Conservation (phyloP, 2,888 invertebrate species). For the Protophormia terraenovae region DNA sequence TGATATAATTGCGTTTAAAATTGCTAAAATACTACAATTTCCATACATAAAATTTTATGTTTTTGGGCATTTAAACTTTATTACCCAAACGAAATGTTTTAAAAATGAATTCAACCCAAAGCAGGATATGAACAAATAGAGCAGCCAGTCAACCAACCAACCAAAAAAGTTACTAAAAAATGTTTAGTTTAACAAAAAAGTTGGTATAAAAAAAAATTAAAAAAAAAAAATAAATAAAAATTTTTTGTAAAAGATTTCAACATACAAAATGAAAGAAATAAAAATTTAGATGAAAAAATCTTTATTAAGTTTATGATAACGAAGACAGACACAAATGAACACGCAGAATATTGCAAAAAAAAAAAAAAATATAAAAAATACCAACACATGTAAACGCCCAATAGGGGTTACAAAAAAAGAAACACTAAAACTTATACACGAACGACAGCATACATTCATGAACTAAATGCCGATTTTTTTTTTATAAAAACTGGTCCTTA, state of each 20-base stretch:
- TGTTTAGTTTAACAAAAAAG: not conserved
- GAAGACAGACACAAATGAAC: not conserved
- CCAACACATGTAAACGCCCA: not conserved
- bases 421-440: not conserved
- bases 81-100: slow-evolving; percentile 33
- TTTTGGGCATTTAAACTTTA: slow-evolving; percentile 57
- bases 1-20: slow-evolving; percentile 27
- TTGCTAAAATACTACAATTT: slow-evolving; percentile 22
- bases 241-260: not conserved
- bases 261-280: not conserved
- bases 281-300: slow-evolving; percentile 6
- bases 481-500: not conserved
- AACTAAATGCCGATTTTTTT: not conserved
- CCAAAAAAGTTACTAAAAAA: slow-evolving; percentile 9
- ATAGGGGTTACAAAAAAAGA: not conserved
- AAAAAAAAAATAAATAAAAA: not conserved
- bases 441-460: slow-evolving; percentile 25
- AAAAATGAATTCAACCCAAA: slow-evolving; percentile 38
- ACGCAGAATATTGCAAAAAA: not conserved
- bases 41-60: slow-evolving; percentile 49
- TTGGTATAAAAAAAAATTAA: not conserved
- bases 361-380: not conserved
- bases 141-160: slow-evolving; percentile 34
- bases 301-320: slow-evolving; percentile 16
- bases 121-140: slow-evolving; percentile 28